phyloP scores from a whole-genome alignment of 2,888 invertebrate species.

The Lampropteryx suffumata region DNA sequence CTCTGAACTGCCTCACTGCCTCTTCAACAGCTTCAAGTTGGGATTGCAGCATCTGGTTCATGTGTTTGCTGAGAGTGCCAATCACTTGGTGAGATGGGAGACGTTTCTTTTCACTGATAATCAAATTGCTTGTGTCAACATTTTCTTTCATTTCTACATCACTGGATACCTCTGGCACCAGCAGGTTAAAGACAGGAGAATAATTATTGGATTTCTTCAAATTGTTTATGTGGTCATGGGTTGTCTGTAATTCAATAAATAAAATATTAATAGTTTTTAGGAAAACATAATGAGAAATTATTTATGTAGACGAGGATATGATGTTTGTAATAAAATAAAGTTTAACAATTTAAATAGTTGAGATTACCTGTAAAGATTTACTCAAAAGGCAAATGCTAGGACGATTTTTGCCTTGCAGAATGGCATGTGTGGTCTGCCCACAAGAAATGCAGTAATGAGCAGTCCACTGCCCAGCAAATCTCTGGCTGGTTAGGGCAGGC shows the following conservation, averaged over 20 bases:
- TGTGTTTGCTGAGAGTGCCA: conserved; percentile 84
- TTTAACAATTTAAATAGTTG: too few species aligned
- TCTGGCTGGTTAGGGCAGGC: conserved; percentile 80
- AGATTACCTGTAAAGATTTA: conserved; percentile 79
- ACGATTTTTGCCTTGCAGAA: conserved; percentile 75
- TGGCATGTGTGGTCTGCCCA: conserved; percentile 84
- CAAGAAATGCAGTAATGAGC: conserved; percentile 86
- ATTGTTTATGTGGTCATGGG: conserved; percentile 82
- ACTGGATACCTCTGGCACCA: conserved; percentile 82
- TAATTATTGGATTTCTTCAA: conserved; percentile 85
- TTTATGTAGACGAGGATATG: too few species aligned
- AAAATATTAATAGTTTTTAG: background rate
- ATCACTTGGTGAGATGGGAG: conserved; percentile 80
- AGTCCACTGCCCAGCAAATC: conserved; percentile 83
- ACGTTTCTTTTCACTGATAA: conserved; percentile 61
- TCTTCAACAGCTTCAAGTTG: conserved; percentile 89
- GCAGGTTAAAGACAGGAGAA: conserved; percentile 88
- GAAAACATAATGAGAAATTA: too few species aligned
- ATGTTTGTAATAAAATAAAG: too few species aligned
- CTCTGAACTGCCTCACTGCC: conserved; percentile 88
- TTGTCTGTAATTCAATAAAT: conserved; percentile 72
- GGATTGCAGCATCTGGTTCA: conserved; percentile 86
- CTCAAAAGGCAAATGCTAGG: conserved; percentile 78
- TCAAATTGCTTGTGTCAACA: conserved; percentile 68
- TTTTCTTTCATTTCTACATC: conserved; percentile 79